Evolutionary conservation across 2,888 invertebrate species (phyloP).

Genomic region (Serripes groenlandicus): DNA sequence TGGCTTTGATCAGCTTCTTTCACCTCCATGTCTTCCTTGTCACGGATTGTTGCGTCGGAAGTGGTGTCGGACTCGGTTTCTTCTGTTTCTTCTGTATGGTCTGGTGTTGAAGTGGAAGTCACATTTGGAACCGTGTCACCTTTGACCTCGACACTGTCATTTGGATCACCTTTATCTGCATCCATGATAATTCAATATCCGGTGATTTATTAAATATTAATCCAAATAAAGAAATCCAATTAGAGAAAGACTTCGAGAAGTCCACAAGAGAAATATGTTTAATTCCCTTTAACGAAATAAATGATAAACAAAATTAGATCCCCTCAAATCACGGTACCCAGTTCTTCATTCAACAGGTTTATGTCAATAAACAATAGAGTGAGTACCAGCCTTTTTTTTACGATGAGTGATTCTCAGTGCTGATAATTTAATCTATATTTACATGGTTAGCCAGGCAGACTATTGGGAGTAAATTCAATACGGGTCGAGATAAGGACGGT

Average conservation of each 20-base stretch:
- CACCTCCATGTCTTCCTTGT: slow-evolving; percentile 35
- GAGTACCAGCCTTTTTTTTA: slow-evolving; percentile 3
- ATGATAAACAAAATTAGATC: not conserved
- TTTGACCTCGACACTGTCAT: slow-evolving; percentile 36
- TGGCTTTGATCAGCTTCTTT: slow-evolving; percentile 31
- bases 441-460: slow-evolving; percentile 47
- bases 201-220: not conserved
- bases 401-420: not conserved
- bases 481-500: no score
- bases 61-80: slow-evolving; percentile 1
- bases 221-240: not conserved
- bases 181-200: slow-evolving; percentile 38
- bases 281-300: not conserved
- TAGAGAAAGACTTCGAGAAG: not conserved
- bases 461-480: slow-evolving; percentile 20
- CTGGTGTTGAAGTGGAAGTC: slow-evolving; percentile 5
- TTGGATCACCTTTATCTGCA: slow-evolving; percentile 52
- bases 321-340: slow-evolving; percentile 3
- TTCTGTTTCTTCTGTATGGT: not conserved
- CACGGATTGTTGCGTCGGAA: slow-evolving; percentile 27
- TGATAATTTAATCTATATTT: slow-evolving; percentile 52
- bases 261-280: not conserved
- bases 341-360: slow-evolving; percentile 1
- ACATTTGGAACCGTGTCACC: slow-evolving; percentile 41
- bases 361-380: slow-evolving; percentile 18